Base-by-base conservation (phyloP, 2,888 invertebrate species). In the Nephrocerus scutellatus region DNA sequence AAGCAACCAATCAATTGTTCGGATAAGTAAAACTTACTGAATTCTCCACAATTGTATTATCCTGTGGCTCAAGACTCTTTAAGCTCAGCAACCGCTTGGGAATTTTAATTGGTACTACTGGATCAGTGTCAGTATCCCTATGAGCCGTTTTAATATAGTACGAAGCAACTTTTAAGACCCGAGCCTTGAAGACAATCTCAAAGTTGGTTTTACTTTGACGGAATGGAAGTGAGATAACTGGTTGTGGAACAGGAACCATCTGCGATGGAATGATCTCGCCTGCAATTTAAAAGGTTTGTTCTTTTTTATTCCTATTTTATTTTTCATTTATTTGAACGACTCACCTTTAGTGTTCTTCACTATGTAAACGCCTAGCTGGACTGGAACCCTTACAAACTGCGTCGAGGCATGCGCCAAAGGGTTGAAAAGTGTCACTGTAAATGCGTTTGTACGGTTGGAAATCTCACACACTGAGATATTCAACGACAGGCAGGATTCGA, bases 371-470 rank as follows among this genome's bases (percentile, higher is more conserved):
- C 57, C 69, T 1, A 51, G 32, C 2, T 30, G 24, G 0, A 84
- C 78, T 0, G 86, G 86, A 2, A 86, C 47, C 4, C 80, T 70
- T 0, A 83, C 72, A 6, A 75, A 75, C 3, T 76, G 72, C 1
- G 66, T 63, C 0, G 78, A 70, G 0, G 66, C 51, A 66, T 78
- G 79, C 7, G 80, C 81, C 25, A 89, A 54, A 0, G 91, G 87
- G 64, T 92, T 93, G 62, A 90, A 91, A 1, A 88, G 57, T 0
- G 84, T 82, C 1, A 90, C 76, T 4, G 82, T 72, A 58, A 88
- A 83, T 41, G 72, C 68, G 1, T 72, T 64, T 72, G 1, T 63
- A 58, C 55, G 86, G 84, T 0, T 83, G 77, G 0, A 77, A 58
- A 0, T 61, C 57, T 51, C 92, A 93, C 20, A 77, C 72, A 43